A percentile compares a stretch with the other conserved stretches of the same genome.
Conservation (phyloP, 2,797 vertebrate species). For the Acrossocheilus wenchowensis region DNA sequence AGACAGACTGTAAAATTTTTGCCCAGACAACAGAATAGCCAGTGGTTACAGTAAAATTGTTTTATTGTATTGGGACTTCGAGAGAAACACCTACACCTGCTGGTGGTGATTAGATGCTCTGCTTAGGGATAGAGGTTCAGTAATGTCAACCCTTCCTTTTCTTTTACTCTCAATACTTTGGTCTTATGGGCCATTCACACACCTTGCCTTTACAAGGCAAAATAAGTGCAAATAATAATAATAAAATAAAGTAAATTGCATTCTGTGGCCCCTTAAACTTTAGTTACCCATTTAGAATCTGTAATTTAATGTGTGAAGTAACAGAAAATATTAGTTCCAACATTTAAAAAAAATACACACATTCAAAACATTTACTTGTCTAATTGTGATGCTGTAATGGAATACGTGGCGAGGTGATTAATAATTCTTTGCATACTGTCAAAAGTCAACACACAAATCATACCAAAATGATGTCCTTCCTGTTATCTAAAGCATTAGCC, state of each 20-base stretch:
- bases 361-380: background rate
- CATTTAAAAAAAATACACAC: background rate
- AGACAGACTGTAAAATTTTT: background rate
- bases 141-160: background rate
- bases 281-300: background rate
- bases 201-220: background rate
- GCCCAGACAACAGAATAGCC: constrained; percentile 13
- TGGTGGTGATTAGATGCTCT: background rate
- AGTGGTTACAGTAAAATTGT: constrained; percentile 21
- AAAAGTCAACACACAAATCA: background rate
- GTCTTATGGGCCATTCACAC: background rate
- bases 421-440: background rate
- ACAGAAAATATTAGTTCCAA: background rate
- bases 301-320: background rate
- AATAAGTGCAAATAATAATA: background rate
- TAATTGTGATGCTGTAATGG: background rate
- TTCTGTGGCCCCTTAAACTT: background rate
- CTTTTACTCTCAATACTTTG: background rate
- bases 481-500: background rate
- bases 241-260: background rate
- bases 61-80: constrained; percentile 29
- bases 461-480: constrained; percentile 19
- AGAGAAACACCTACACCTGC: background rate
- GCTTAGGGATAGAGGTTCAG: constrained; percentile 1
- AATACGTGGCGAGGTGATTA: background rate